These are phyloP conservation scores for Willowsia nigromaculata DNA, from an alignment of 2,888 invertebrate genomes.

Conservation along the genomic window DNA sequence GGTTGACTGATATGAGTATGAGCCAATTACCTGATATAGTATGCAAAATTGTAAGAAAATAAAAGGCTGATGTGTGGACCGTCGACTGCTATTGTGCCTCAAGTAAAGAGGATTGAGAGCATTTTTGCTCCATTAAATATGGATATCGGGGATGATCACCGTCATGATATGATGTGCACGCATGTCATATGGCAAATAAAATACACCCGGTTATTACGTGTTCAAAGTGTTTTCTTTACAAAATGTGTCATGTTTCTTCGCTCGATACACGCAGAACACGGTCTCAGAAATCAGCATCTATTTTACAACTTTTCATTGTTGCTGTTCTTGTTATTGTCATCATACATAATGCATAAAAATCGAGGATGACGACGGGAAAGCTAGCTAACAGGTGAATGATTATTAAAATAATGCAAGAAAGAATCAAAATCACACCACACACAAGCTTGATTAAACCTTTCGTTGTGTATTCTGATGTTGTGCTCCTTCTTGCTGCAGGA, in stretches of 20 bases:
- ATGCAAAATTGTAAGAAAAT: not conserved
- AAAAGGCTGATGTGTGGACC: not conserved
- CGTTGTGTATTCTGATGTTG: slow-evolving; percentile 5
- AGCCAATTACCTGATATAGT: slow-evolving; percentile 53
- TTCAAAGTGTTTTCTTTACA: slow-evolving; percentile 27
- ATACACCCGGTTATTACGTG: slow-evolving; percentile 36
- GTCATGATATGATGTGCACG: slow-evolving; percentile 15
- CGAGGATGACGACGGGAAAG: slow-evolving; percentile 1
- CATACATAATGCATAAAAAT: slow-evolving; percentile 53
- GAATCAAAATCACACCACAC: slow-evolving; percentile 20
- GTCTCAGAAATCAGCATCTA: not conserved
- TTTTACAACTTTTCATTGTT: not conserved
- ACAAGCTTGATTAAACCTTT: slow-evolving; percentile 21
- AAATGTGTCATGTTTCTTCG: slow-evolving; percentile 31
- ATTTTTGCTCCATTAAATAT: not conserved
- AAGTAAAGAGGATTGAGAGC: slow-evolving; percentile 2
- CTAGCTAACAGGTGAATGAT: not conserved
- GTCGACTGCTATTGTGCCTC: slow-evolving; percentile 8
- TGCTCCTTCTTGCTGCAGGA: slow-evolving; percentile 18
- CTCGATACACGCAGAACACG: not conserved
- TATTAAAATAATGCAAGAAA: slow-evolving; percentile 11
- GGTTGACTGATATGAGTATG: slow-evolving; percentile 3
- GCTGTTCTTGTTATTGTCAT: slow-evolving; percentile 11
- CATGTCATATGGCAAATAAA: slow-evolving; percentile 44
- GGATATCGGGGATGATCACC: slow-evolving; percentile 1